Evolutionary conservation across 2,113 vertebrate genomes (phyloP), one percentile per base, ranked within the genome.

Genomic region (Megaceryle torquata): DNA sequence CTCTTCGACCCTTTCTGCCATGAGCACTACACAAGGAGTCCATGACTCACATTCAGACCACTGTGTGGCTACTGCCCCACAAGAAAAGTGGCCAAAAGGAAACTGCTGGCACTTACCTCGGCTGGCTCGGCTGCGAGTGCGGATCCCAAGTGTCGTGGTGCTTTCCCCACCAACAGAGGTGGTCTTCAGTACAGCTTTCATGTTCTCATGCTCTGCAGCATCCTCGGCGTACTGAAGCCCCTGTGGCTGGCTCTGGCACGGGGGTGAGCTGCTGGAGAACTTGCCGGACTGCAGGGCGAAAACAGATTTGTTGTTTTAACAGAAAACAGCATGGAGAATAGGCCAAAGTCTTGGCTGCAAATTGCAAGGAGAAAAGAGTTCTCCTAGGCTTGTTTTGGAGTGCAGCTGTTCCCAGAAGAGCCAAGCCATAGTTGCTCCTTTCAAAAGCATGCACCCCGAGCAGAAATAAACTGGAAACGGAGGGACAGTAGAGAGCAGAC

Each of bases 141-240:
- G 99, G 29, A 99, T 85, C 1, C 99, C 99, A 1, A 98, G 98
- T 0, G 97, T 96, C 0, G 98, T 97, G 31, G 97, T 83, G 63
- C 92, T 96, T 46, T 99, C 99, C 31, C 98, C 93, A 0, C 93
- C 46, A 0, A 95, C 20, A 3, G 98, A 97, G 51, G 98, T 98
- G 53, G 97, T 98, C 93, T 98, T 99, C 74, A 99, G 97, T 24
- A 99, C 98, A 0, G 99, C 99, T 96, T 99, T 99, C 99, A 99
- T 99, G 98, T 99, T 99, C 97, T 99, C 99, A 0, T 99, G 99
- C 94, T 99, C 99, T 0, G 98, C 99, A 5, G 97, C 98, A 0
- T 99, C 99, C 95, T 99, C 99, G 0, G 99, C 98, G 0, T 98
- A 98, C 91, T 98, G 98, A 92, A 99, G 98, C 29, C 99, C 99